Evolutionary conservation across 1,140 invertebrate species (phyloP).

Genomic region (Uloborus diversus): DNA sequence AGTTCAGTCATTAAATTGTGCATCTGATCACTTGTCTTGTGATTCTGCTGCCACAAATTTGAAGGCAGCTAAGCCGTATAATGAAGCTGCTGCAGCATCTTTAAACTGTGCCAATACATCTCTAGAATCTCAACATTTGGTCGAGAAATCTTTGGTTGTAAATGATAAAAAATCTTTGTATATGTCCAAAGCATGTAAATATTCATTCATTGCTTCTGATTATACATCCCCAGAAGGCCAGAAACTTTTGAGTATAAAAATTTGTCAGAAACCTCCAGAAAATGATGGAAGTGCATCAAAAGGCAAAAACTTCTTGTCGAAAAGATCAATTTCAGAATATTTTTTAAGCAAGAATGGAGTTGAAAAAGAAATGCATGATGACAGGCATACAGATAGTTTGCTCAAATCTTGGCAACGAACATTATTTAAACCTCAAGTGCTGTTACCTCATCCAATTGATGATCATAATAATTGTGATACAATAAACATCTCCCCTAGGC

Average conservation of each 20-base stretch:
- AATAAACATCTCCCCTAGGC: background rate
- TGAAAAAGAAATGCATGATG: slow-evolving; percentile 36
- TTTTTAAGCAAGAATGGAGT: slow-evolving; percentile 36
- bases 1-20: slow-evolving; percentile 34
- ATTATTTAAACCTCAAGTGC: slow-evolving; percentile 28
- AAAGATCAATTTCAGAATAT: slow-evolving; percentile 52
- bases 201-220: slow-evolving; percentile 49
- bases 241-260: slow-evolving; percentile 37
- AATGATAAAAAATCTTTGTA: slow-evolving; percentile 35
- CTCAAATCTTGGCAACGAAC: slow-evolving; percentile 37
- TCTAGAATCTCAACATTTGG: slow-evolving; percentile 2
- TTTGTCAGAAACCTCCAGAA: slow-evolving; percentile 38
- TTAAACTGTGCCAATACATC: background rate
- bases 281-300: background rate
- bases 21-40: slow-evolving; percentile 21
- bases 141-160: background rate
- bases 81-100: slow-evolving; percentile 7
- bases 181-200: slow-evolving; percentile 42
- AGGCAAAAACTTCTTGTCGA: slow-evolving; percentile 21
- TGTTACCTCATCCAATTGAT: background rate
- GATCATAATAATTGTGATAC: slow-evolving; percentile 4
- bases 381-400: slow-evolving; percentile 13
- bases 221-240: slow-evolving; percentile 45
- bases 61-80: slow-evolving; percentile 3
- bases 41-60: slow-evolving; percentile 5